Conservation (phyloP, 2,797 vertebrate species). For the Calcarius lapponicus region DNA sequence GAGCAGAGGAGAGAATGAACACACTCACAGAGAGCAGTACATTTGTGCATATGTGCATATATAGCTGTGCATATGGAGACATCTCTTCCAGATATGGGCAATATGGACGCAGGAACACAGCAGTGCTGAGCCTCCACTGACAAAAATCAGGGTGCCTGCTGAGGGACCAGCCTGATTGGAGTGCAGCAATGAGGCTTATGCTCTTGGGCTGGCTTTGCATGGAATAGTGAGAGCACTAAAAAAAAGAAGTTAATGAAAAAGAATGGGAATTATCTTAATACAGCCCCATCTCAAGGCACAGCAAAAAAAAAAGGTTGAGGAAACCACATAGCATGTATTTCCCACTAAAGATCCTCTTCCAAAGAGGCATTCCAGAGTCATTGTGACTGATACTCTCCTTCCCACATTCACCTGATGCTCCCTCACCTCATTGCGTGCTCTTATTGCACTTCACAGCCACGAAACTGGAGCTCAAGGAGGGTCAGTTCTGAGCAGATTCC, state of each 20-base stretch:
- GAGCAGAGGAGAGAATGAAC: not conserved
- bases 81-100: not conserved
- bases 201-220: not conserved
- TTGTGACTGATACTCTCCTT: not conserved
- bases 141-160: not conserved
- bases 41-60: not conserved
- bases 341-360: not conserved
- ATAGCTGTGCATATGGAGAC: not conserved
- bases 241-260: not conserved
- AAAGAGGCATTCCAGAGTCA: not conserved
- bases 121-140: not conserved
- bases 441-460: not conserved
- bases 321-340: accelerated
- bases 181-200: accelerated
- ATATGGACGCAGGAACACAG: not conserved
- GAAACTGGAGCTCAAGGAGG: not conserved
- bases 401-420: not conserved
- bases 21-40: not conserved
- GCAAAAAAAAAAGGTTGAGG: not conserved
- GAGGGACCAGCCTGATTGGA: not conserved
- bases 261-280: not conserved
- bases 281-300: not conserved
- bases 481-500: not conserved
- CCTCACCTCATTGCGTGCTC: not conserved
- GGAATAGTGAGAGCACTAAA: not conserved